phyloP scores from a whole-genome alignment of 2,797 vertebrate genomes.

The Spinus pinus region DNA sequence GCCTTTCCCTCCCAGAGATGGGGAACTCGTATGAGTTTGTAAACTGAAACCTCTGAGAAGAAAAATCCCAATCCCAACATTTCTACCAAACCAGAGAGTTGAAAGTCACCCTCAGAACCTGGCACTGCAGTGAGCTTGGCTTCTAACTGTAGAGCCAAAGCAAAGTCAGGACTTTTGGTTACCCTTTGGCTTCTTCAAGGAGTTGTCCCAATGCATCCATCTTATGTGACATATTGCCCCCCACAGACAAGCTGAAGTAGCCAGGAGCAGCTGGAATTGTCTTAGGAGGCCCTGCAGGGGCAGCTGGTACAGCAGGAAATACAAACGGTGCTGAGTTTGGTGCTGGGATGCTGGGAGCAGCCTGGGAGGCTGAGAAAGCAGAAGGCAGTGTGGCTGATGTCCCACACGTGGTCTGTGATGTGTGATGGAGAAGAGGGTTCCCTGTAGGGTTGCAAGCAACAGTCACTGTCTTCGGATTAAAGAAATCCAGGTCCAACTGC shows the following conservation, averaged over 20 bases:
- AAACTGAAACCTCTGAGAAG: neutral
- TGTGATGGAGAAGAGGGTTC: constrained; percentile 53
- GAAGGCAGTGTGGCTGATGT: constrained; percentile 30
- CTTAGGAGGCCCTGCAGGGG: constrained; percentile 28
- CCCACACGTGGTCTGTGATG: constrained; percentile 11
- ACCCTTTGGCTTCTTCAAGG: constrained; percentile 84
- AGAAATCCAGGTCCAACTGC: constrained; percentile 76
- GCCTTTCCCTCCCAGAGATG: neutral
- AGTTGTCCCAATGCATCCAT: constrained; percentile 81
- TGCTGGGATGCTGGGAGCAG: constrained; percentile 49
- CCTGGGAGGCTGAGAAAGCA: constrained; percentile 59
- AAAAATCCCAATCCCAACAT: neutral
- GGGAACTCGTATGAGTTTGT: fast-evolving
- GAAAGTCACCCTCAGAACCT: neutral
- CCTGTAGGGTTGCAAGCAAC: constrained; percentile 60
- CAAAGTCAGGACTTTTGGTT: constrained; percentile 53
- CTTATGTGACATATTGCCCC: constrained; percentile 72
- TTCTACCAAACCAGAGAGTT: neutral
- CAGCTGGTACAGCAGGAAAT: constrained; percentile 50
- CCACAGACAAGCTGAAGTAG: constrained; percentile 52
- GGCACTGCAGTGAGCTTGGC: neutral
- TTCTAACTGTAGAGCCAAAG: neutral
- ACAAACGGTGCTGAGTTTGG: constrained; percentile 45
- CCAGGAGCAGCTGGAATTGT: constrained; percentile 58
- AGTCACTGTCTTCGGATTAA: constrained; percentile 66